Conservation (phyloP, 1,140 invertebrate species). For the Atta cephalotes region DNA sequence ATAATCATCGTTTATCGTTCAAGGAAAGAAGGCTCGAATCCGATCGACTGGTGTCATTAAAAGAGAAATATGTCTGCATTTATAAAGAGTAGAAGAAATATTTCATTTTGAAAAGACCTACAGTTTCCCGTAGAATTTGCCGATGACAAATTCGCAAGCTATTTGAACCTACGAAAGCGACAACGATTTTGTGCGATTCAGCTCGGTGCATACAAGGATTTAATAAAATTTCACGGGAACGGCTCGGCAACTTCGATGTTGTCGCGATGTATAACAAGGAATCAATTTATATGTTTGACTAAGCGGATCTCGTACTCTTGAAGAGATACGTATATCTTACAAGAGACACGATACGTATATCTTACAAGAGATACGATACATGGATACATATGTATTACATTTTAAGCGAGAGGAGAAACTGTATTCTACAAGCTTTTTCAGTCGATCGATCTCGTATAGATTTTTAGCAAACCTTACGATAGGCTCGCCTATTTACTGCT, state of each 20-base stretch:
- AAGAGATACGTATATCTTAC: slow-evolving; percentile 11
- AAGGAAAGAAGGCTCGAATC: background rate
- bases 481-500: background rate
- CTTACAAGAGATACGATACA: slow-evolving; percentile 22
- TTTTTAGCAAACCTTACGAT: slow-evolving; percentile 30
- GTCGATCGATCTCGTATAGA: slow-evolving; percentile 31
- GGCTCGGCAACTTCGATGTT: slow-evolving; percentile 34
- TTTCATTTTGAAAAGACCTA: background rate
- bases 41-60: background rate
- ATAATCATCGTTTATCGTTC: slow-evolving; percentile 5
- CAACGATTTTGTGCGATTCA: slow-evolving; percentile 59
- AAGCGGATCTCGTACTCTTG: slow-evolving; percentile 26
- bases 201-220: slow-evolving; percentile 40
- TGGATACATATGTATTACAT: slow-evolving; percentile 16
- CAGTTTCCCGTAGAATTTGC: background rate
- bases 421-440: slow-evolving; percentile 57
- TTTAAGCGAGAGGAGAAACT: slow-evolving; percentile 30
- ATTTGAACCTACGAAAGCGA: slow-evolving; percentile 48
- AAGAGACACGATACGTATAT: background rate
- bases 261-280: background rate
- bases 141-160: slow-evolving; percentile 8
- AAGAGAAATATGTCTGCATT: slow-evolving; percentile 8
- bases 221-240: slow-evolving; percentile 9
- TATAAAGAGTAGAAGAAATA: slow-evolving; percentile 40
- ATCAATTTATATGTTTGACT: slow-evolving; percentile 23